Evolutionary conservation across 2,113 vertebrate genomes (phyloP).

Genomic region (Macrotis lagotis): DNA sequence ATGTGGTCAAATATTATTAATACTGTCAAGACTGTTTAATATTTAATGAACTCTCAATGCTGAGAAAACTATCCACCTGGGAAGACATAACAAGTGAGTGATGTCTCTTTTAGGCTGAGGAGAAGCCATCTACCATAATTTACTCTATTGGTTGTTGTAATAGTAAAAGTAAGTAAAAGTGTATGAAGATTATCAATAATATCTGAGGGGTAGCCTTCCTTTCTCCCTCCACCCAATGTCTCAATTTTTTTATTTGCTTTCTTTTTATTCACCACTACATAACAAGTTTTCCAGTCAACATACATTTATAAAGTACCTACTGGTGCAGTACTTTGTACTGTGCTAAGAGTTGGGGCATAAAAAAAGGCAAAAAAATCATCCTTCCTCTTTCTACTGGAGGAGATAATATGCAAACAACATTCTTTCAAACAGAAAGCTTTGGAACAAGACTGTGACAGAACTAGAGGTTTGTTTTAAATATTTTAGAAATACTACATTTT

Average conservation of each 20-base stretch:
- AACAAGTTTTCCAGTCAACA: too few species aligned
- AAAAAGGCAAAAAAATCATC: not conserved
- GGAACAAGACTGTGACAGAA: not conserved
- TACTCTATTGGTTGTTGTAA: not conserved
- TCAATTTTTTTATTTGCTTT: not conserved
- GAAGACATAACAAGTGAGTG: not conserved
- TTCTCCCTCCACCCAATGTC: too few species aligned
- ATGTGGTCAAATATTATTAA: not conserved
- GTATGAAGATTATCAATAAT: not conserved
- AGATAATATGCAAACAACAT: not conserved
- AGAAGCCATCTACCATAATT: not conserved
- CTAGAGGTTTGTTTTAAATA: not conserved
- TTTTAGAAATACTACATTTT: not conserved
- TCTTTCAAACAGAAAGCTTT: not conserved
- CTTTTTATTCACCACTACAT: not conserved
- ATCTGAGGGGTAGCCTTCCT: not conserved
- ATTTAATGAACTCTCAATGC: not conserved
- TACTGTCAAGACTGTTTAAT: not conserved
- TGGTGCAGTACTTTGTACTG: not conserved
- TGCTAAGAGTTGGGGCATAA: not conserved
- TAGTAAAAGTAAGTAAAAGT: not conserved
- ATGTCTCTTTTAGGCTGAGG: not conserved
- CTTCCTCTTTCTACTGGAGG: not conserved
- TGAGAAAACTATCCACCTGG: conserved; percentile 22
- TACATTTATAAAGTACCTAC: not conserved